These are phyloP conservation scores for Glomeris marginata DNA, from an alignment of 2,888 invertebrate genomes.

Conservation along the genomic window DNA sequence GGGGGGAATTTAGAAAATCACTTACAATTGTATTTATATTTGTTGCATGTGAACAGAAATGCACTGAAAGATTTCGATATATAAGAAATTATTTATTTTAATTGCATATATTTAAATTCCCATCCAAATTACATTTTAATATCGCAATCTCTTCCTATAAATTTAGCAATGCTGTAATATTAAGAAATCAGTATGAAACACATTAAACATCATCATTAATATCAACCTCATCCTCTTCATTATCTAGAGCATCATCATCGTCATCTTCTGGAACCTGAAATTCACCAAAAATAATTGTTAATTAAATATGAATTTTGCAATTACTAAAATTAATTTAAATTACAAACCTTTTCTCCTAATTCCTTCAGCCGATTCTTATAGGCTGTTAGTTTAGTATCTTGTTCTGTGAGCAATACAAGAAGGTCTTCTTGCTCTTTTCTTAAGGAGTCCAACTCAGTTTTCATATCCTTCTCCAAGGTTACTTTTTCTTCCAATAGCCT, in stretches of 20 bases:
- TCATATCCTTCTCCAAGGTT: conserved; percentile 12
- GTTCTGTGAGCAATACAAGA: conserved; percentile 73
- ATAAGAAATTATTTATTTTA: too few relatives aligned
- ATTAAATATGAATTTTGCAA: background rate
- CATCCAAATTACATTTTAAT: too few relatives aligned
- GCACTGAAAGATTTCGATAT: too few relatives aligned
- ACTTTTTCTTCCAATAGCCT: conserved; percentile 13
- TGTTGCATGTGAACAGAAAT: too few relatives aligned
- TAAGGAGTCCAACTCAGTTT: conserved; percentile 44
- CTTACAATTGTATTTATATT: too few relatives aligned
- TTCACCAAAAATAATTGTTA: background rate
- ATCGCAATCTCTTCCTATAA: too few relatives aligned
- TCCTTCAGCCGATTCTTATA: conserved; percentile 39
- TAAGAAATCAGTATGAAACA: background rate
- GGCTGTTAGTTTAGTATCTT: conserved; percentile 53
- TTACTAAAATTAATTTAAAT: background rate
- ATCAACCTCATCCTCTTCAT: background rate
- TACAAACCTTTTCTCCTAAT: conserved; percentile 29
- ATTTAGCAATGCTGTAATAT: too few relatives aligned
- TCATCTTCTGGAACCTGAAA: background rate
- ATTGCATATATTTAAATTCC: too few relatives aligned
- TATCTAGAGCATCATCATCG: conserved; percentile 17
- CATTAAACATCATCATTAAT: background rate
- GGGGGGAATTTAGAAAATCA: too few relatives aligned
- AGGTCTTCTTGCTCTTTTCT: conserved; percentile 88